Conservation (phyloP, 2,888 invertebrate species). For the Polyommatus icarus region DNA sequence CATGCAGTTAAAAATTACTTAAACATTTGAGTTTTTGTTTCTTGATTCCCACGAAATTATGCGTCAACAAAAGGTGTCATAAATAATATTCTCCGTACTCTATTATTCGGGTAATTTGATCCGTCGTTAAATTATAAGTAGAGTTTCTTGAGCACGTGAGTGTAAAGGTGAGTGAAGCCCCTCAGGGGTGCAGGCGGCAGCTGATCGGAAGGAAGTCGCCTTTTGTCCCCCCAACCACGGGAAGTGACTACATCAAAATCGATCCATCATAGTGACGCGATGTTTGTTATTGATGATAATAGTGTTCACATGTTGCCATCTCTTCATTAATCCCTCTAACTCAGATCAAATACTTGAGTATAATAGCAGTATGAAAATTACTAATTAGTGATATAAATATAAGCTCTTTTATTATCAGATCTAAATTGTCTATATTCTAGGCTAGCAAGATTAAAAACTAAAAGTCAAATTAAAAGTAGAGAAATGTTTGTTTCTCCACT, state of each 20-base stretch:
- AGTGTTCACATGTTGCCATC: background rate
- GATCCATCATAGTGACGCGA: constrained; percentile 26
- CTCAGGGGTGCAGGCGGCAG: constrained; percentile 76
- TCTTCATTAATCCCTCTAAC: background rate
- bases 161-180: constrained; percentile 71
- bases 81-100: constrained; percentile 26
- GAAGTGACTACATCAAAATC: constrained; percentile 47
- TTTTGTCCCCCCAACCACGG: constrained; percentile 71
- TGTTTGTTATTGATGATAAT: constrained; percentile 10
- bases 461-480: background rate
- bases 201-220: constrained; percentile 81
- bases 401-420: too few relatives aligned
- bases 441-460: background rate
- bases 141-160: constrained; percentile 44
- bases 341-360: background rate
- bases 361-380: background rate
- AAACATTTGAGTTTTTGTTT: background rate
- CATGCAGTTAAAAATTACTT: background rate
- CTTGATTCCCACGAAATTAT: constrained; percentile 8
- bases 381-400: background rate
- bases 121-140: background rate
- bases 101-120: constrained; percentile 14
- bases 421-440: too few relatives aligned
- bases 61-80: background rate
- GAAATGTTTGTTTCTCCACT: background rate